Evolutionary conservation across 2,888 invertebrate genomes (phyloP).

Genomic region (Melikaiella ostensackeni): DNA sequence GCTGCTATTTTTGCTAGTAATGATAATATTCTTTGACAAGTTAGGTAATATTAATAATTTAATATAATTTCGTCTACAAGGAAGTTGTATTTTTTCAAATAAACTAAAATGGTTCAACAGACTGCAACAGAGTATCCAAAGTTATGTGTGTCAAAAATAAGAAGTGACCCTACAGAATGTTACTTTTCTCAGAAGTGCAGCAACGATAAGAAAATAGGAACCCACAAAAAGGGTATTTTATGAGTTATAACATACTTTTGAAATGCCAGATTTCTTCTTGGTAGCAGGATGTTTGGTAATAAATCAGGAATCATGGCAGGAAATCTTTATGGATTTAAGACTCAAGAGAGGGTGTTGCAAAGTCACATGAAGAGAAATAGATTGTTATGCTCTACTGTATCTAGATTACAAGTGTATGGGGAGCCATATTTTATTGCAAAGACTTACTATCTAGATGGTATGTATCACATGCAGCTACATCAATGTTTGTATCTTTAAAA

Average conservation of each 20-base stretch:
- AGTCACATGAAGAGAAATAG: conserved; percentile 32
- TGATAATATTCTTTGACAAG: no score
- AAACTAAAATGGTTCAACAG: conserved; percentile 28
- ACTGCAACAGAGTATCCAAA: conserved; percentile 30
- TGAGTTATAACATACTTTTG: conserved; percentile 20
- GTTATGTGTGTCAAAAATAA: conserved; percentile 28
- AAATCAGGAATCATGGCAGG: conserved; percentile 29
- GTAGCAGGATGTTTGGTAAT: conserved; percentile 36
- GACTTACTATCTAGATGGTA: conserved; percentile 11
- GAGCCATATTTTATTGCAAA: conserved; percentile 23
- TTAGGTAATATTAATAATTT: background rate
- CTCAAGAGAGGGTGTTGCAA: conserved; percentile 19
- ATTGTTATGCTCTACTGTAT: conserved; percentile 9
- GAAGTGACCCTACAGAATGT: conserved; percentile 11
- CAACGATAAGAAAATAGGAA: conserved; percentile 27
- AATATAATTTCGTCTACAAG: background rate
- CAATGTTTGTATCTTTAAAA: no score
- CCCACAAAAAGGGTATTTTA: conserved; percentile 30
- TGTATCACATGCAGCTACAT: background rate
- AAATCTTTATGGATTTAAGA: conserved; percentile 27
- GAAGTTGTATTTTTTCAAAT: background rate
- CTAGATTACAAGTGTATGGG: conserved; percentile 20
- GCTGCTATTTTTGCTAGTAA: no score
- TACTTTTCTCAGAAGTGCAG: conserved; percentile 35
- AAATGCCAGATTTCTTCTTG: conserved; percentile 21